These are phyloP conservation scores for Macrobrachium rosenbergii DNA, from an alignment of 1,140 invertebrate genomes.

Conservation along the genomic window DNA sequence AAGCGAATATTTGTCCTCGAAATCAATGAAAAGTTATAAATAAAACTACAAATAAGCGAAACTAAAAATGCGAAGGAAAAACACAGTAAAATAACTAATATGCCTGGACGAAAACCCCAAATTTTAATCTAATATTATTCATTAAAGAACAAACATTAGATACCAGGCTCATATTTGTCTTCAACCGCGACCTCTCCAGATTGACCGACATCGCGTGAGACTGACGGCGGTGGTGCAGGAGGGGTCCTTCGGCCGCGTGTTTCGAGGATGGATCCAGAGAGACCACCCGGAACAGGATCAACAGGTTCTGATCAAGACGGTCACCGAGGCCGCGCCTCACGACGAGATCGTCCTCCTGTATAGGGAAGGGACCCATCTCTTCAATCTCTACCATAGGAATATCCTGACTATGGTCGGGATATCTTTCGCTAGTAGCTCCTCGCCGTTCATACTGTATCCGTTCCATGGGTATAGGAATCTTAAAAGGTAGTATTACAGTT, in stretches of 20 bases:
- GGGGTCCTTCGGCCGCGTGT: slow-evolving; percentile 92
- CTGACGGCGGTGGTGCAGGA: slow-evolving; percentile 83
- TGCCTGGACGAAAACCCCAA: no score
- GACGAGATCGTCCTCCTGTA: slow-evolving; percentile 53
- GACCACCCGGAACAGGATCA: slow-evolving; percentile 67
- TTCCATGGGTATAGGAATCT: slow-evolving; percentile 88
- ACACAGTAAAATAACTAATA: no score
- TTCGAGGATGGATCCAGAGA: slow-evolving; percentile 83
- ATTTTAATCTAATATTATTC: no score
- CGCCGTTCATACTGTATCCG: slow-evolving; percentile 88
- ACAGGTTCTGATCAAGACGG: slow-evolving; percentile 60
- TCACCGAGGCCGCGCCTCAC: slow-evolving; percentile 57
- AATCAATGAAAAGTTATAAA: no score
- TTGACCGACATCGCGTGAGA: slow-evolving; percentile 74
- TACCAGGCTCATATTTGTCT: background rate
- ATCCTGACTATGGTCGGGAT: slow-evolving; percentile 88
- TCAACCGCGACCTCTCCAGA: background rate
- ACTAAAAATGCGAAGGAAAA: no score
- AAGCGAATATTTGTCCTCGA: no score
- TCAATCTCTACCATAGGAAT: slow-evolving; percentile 78
- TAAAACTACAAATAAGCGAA: no score
- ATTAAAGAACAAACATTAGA: background rate
- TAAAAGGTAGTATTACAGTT: slow-evolving; percentile 78
- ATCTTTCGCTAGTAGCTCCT: slow-evolving; percentile 84
- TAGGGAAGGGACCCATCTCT: slow-evolving; percentile 50